phyloP scores from a whole-genome alignment of 2,888 invertebrate genomes.

The Periphyllus acericola region DNA sequence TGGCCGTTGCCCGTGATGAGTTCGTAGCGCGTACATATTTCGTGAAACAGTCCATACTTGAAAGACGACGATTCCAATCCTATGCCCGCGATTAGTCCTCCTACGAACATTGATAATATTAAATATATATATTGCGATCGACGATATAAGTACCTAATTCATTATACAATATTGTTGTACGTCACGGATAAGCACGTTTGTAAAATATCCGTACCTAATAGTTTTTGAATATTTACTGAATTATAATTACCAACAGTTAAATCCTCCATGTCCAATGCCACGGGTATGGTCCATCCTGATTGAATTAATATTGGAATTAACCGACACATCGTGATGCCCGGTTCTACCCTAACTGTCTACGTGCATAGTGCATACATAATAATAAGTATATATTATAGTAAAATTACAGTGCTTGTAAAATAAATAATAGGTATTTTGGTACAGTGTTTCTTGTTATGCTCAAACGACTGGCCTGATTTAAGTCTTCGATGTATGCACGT shows the following conservation, averaged over 20 bases:
- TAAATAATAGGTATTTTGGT: no score
- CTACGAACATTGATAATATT: constrained; percentile 65
- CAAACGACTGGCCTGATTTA: no score
- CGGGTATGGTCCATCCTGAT: constrained; percentile 80
- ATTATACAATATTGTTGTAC: no score
- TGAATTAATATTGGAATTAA: constrained; percentile 78
- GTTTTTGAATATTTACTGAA: neutral
- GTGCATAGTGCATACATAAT: constrained; percentile 63
- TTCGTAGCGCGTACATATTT: constrained; percentile 80
- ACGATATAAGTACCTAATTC: no score
- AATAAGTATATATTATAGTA: neutral
- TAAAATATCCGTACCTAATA: no score
- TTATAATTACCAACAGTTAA: constrained; percentile 76
- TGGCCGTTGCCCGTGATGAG: constrained; percentile 80
- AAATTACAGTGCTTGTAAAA: no score
- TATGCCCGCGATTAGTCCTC: constrained; percentile 84
- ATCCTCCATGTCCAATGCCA: constrained; percentile 85
- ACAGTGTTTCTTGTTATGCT: no score
- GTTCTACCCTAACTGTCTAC: constrained; percentile 79
- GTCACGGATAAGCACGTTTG: no score
- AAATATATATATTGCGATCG: neutral
- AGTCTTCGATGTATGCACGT: no score
- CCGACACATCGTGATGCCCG: constrained; percentile 85
- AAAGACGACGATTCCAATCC: constrained; percentile 85
- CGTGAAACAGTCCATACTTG: constrained; percentile 81